phyloP scores from a whole-genome alignment of 2,888 invertebrate species.

The Callyntrura sp. region DNA sequence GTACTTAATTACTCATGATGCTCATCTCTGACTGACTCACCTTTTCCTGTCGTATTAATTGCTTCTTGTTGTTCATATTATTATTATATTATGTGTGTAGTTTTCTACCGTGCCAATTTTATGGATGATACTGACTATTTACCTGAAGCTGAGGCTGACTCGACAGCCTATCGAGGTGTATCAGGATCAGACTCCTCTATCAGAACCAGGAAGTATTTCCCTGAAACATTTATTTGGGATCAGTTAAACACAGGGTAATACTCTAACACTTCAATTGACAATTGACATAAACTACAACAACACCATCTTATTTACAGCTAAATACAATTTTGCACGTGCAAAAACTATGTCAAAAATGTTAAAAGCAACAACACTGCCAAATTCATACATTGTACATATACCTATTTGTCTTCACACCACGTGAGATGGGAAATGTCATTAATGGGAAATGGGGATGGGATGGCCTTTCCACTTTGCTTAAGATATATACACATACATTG shows the following conservation, averaged over 20 bases:
- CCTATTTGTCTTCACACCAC: too few species aligned
- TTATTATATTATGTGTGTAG: constrained; percentile 84
- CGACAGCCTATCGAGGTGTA: constrained; percentile 63
- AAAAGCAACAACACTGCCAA: too few species aligned
- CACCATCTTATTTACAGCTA: background rate
- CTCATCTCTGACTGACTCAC: background rate
- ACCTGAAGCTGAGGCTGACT: constrained; percentile 84
- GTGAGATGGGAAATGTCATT: too few species aligned
- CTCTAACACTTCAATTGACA: constrained; percentile 59
- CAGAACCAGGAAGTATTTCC: constrained; percentile 88
- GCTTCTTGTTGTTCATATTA: constrained; percentile 26
- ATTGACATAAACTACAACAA: background rate
- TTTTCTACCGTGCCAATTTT: constrained; percentile 87
- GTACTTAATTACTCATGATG: background rate
- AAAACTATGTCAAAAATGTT: too few species aligned
- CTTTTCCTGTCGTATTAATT: constrained; percentile 1
- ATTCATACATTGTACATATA: background rate
- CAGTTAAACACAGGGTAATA: constrained; percentile 88
- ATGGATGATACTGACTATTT: constrained; percentile 84
- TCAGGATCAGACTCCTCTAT: constrained; percentile 76
- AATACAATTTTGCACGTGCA: background rate
- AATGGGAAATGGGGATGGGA: too few species aligned
- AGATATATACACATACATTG: too few species aligned
- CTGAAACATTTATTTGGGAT: constrained; percentile 91
- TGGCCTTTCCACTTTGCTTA: too few species aligned